Conservation (phyloP, 1,140 invertebrate species). For the Leptestheria dahalacensis region DNA sequence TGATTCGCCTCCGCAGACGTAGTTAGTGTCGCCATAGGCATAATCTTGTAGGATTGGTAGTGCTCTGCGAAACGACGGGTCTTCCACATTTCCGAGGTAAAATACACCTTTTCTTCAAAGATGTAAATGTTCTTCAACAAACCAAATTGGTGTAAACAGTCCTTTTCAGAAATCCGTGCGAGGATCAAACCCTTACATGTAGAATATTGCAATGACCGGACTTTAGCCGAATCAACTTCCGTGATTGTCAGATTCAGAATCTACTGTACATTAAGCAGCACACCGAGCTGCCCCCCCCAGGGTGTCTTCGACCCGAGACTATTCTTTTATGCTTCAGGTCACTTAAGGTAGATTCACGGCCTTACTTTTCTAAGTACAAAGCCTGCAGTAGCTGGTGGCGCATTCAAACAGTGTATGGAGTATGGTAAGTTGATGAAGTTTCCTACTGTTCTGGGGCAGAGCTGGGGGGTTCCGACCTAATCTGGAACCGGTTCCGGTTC, state of each 20-base stretch:
- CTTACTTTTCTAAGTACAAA: neutral
- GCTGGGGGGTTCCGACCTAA: constrained; percentile 10
- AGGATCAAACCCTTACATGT: neutral
- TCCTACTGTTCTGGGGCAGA: too few species aligned
- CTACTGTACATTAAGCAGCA: neutral
- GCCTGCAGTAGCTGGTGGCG: constrained; percentile 6
- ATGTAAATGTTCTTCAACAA: neutral
- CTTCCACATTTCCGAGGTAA: neutral
- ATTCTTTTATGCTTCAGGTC: neutral
- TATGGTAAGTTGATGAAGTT: too few species aligned
- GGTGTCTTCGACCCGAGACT: neutral
- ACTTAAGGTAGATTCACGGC: neutral
- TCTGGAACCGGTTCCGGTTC: too few species aligned
- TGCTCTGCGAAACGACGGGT: neutral
- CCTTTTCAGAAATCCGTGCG: neutral
- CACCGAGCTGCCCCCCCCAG: neutral
- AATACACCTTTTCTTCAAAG: neutral
- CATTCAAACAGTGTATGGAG: too few species aligned
- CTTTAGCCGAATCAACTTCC: neutral
- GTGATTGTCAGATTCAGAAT: neutral
- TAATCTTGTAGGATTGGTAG: neutral
- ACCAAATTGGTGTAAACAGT: neutral
- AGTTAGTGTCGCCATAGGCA: neutral
- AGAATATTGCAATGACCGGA: neutral
- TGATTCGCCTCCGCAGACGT: neutral